A percentile compares a stretch with the other conserved stretches of the same genome.
Conservation (phyloP, 2,797 vertebrate species). For the Anguilla anguilla region DNA sequence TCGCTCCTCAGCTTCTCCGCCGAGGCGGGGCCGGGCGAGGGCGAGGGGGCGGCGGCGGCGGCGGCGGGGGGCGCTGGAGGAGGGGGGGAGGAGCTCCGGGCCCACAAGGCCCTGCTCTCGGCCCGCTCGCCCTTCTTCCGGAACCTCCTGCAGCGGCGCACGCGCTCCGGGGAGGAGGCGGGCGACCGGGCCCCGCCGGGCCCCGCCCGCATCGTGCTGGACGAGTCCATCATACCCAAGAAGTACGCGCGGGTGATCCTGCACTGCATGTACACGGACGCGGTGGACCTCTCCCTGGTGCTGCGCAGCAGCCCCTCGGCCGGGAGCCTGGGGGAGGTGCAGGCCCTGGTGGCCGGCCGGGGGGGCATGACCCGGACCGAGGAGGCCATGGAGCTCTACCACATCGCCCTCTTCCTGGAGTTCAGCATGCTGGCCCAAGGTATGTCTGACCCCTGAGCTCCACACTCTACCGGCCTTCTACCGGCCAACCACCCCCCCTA, state of each 20-base stretch:
- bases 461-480: neutral
- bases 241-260: slow-evolving; percentile 97
- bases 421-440: slow-evolving; percentile 99
- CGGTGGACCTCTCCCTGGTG: slow-evolving; percentile 90
- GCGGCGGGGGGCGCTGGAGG: slow-evolving; percentile 75
- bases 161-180: slow-evolving; percentile 94
- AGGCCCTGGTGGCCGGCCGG: slow-evolving; percentile 92
- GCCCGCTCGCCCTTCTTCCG: slow-evolving; percentile 97
- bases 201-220: slow-evolving; percentile 93
- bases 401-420: slow-evolving; percentile 96
- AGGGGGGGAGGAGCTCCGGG: slow-evolving; percentile 90
- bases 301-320: slow-evolving; percentile 90
- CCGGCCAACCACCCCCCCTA: neutral
- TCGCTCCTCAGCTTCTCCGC: slow-evolving; percentile 96
- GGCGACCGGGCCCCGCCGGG: slow-evolving; percentile 92
- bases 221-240: slow-evolving; percentile 98
- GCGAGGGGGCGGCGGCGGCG: slow-evolving; percentile 71
- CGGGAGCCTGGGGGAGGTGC: slow-evolving; percentile 95
- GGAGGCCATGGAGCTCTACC: slow-evolving; percentile 99
- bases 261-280: slow-evolving; percentile 98
- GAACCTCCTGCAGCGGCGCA: slow-evolving; percentile 93
- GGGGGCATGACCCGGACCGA: slow-evolving; percentile 90
- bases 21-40: slow-evolving; percentile 89
- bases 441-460: slow-evolving; percentile 56
- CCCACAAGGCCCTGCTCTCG: slow-evolving; percentile 94